Conservation (phyloP, 2,888 invertebrate species). For the Therioaphis trifolii region DNA sequence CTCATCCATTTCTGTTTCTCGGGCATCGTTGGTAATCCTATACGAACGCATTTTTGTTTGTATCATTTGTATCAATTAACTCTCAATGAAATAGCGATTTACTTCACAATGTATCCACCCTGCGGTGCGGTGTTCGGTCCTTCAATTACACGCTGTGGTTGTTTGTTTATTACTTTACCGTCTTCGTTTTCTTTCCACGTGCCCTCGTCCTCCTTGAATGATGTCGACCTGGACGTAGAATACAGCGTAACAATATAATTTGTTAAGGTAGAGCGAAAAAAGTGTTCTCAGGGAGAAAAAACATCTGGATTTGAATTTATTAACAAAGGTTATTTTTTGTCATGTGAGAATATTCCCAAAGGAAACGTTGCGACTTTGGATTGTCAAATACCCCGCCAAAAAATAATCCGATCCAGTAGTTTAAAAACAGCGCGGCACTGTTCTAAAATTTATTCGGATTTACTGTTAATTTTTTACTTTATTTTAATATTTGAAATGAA, state of each 20-base stretch:
- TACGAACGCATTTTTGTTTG: neutral
- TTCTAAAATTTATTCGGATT: neutral
- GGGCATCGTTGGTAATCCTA: conserved; percentile 97
- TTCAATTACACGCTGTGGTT: conserved; percentile 95
- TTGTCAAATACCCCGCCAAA: neutral
- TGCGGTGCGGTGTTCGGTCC: conserved; percentile 77
- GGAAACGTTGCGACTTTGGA: neutral
- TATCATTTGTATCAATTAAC: neutral
- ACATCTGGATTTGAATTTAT: conserved; percentile 16
- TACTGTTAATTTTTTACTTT: too few relatives aligned
- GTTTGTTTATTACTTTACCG: conserved; percentile 96
- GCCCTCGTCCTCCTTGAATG: conserved; percentile 95
- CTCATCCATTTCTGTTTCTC: conserved; percentile 99
- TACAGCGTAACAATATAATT: neutral
- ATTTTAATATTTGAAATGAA: too few relatives aligned
- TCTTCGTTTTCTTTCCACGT: conserved; percentile 99
- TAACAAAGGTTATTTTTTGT: neutral
- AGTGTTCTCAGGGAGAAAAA: neutral
- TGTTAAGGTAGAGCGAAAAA: neutral
- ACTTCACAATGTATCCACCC: conserved; percentile 91
- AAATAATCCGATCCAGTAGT: neutral
- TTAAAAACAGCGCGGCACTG: neutral
- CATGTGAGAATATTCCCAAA: neutral
- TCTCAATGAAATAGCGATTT: conserved; percentile 51
- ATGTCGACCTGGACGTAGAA: conserved; percentile 75